phyloP scores from a whole-genome alignment of 30 jellyfish, hydroid and myxozoan genomes.

The Hydractinia echinata region DNA sequence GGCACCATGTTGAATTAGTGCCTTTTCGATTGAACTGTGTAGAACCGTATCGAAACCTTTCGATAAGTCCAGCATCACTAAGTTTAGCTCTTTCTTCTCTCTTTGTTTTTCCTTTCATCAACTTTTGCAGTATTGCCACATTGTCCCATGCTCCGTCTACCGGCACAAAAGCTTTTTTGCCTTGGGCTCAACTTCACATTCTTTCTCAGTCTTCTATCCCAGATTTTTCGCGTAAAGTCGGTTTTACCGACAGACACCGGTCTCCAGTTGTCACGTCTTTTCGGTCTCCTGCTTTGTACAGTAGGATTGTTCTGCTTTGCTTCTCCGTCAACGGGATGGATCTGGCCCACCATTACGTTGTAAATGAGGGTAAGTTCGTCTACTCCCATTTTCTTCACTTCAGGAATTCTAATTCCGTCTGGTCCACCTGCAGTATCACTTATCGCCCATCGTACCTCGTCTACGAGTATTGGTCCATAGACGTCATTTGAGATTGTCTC shows the following conservation, averaged over 20 bases:
- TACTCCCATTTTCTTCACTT: neutral
- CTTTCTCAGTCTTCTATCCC: conserved; percentile 1
- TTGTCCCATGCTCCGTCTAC: neutral
- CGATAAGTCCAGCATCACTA: neutral
- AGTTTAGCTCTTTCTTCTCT: neutral
- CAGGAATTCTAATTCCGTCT: too few species aligned
- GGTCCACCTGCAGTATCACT: neutral
- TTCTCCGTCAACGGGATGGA: neutral
- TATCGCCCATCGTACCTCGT: neutral
- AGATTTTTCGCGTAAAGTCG: conserved; percentile 6
- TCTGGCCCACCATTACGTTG: conserved; percentile 2
- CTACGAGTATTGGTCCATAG: neutral
- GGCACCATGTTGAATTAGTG: neutral
- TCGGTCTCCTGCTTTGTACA: neutral
- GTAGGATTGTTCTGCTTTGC: conserved; percentile 2
- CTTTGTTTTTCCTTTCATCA: neutral
- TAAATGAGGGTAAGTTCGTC: neutral
- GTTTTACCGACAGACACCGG: conserved; percentile 1
- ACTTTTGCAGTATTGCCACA: conserved; percentile 5
- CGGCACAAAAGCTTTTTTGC: conserved; percentile 4
- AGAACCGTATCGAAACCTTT: conserved; percentile 1
- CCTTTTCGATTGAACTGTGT: neutral
- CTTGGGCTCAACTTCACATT: neutral
- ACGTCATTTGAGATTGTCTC: neutral
- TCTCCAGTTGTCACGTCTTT: conserved; percentile 10